A percentile compares a stretch with the other conserved stretches of the same genome.
phyloP scores from a whole-genome alignment of 2,797 vertebrate species.

The Thamnophis elegans region DNA sequence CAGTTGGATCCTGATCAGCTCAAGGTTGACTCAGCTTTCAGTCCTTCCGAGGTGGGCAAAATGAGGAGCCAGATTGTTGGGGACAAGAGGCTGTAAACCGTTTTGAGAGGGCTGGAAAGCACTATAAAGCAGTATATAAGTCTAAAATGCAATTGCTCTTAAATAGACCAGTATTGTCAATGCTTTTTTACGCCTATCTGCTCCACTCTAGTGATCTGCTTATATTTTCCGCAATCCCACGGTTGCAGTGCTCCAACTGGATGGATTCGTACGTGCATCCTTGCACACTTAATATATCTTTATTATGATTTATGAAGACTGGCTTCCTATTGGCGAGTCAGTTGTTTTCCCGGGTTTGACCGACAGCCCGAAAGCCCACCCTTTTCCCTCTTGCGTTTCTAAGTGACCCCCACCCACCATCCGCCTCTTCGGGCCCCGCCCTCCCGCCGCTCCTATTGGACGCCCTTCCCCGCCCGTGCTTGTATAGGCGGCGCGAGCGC shows the following conservation, averaged over 20 bases:
- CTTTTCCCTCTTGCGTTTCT: fast-evolving
- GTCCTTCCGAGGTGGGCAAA: no score
- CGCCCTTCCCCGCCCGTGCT: fast-evolving
- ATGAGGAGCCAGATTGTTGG: no score
- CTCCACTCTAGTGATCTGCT: background rate
- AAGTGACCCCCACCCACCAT: fast-evolving
- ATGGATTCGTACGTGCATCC: background rate
- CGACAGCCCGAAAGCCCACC: no score
- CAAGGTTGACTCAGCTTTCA: no score
- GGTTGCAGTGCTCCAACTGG: background rate
- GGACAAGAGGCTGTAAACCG: no score
- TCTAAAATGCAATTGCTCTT: no score
- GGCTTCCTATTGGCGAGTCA: background rate
- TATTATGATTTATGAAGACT: background rate
- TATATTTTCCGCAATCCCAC: background rate
- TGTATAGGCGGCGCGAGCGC: background rate
- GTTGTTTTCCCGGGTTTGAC: background rate
- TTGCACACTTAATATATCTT: background rate
- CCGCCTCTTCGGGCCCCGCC: background rate
- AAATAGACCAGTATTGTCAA: background rate
- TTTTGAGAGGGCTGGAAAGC: no score
- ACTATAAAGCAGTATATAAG: no score
- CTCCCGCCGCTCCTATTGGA: background rate
- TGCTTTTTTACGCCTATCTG: background rate
- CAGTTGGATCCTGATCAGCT: no score